Conservation (phyloP, 2,113 vertebrate species). For the Nettapus auritus region DNA sequence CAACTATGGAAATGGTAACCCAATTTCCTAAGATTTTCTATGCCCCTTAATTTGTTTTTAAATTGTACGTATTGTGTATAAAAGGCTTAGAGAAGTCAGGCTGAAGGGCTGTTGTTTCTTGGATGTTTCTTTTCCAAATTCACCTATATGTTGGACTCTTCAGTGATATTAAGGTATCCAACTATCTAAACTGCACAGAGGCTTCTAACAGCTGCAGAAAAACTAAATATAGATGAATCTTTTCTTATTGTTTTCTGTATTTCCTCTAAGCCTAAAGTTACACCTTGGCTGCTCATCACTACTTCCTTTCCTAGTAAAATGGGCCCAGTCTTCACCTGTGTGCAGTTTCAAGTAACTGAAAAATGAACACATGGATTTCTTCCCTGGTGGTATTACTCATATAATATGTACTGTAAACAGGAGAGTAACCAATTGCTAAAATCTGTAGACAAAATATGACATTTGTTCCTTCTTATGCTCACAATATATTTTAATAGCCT, state of each 20-base stretch:
- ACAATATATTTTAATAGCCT: not conserved
- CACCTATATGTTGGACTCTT: not conserved
- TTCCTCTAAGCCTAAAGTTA: not conserved
- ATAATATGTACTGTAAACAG: not conserved
- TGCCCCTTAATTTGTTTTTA: not conserved
- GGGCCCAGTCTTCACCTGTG: not conserved
- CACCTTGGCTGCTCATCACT: not conserved
- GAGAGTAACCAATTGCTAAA: not conserved
- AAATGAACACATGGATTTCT: not conserved
- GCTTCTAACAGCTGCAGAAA: conserved; percentile 32
- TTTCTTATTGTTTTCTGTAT: not conserved
- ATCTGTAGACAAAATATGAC: not conserved
- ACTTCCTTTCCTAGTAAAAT: not conserved
- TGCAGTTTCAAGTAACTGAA: not conserved
- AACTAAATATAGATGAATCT: conserved; percentile 16
- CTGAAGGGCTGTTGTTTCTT: not conserved
- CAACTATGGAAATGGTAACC: fast-evolving
- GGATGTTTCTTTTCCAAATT: not conserved
- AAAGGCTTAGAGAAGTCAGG: not conserved
- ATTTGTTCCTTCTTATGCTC: not conserved
- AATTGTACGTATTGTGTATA: not conserved
- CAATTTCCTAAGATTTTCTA: not conserved
- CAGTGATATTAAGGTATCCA: not conserved
- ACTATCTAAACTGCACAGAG: conserved; percentile 15
- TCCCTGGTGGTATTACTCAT: not conserved